Evolutionary conservation across 2,888 invertebrate genomes (phyloP).

Genomic region (Torymus texanus): DNA sequence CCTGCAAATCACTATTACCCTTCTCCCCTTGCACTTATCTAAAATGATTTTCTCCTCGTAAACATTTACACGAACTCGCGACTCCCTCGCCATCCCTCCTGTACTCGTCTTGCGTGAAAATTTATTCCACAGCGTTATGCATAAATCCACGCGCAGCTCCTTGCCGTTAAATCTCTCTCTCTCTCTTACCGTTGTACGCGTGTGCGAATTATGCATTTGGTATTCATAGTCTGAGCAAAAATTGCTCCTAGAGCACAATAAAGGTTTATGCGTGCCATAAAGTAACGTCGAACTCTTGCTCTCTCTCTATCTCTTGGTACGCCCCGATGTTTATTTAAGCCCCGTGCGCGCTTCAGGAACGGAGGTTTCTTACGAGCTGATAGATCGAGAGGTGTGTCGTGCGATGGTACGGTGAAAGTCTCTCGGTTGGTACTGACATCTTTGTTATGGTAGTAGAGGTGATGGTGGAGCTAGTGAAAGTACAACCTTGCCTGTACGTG

Average conservation of each 20-base stretch:
- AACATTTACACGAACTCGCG: conserved; percentile 32
- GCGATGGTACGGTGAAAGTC: too few relatives aligned
- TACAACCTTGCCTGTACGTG: too few relatives aligned
- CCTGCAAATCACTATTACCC: not conserved
- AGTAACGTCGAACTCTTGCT: conserved; percentile 64
- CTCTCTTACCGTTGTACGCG: conserved; percentile 56
- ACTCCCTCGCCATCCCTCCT: conserved; percentile 1
- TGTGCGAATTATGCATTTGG: conserved; percentile 67
- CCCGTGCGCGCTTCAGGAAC: conserved; percentile 10
- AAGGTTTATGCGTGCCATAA: conserved; percentile 71
- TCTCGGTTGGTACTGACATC: conserved; percentile 21
- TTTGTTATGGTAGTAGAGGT: not conserved
- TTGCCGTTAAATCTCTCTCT: conserved; percentile 66
- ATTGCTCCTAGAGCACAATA: conserved; percentile 70
- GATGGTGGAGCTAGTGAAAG: too few relatives aligned
- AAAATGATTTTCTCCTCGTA: conserved; percentile 49
- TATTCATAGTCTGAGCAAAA: conserved; percentile 73
- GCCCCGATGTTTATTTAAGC: conserved; percentile 67
- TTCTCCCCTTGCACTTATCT: not conserved
- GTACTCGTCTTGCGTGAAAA: conserved; percentile 9
- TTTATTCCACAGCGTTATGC: conserved; percentile 36
- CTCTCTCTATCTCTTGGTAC: conserved; percentile 57
- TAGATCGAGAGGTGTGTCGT: too few relatives aligned
- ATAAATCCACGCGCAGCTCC: conserved; percentile 53
- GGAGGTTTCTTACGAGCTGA: conserved; percentile 26